Percentiles rank a stretch among this genome's conserved stretches.
Evolutionary conservation across 2,113 vertebrate species (phyloP).

Genomic region (Phaetusa simplex): DNA sequence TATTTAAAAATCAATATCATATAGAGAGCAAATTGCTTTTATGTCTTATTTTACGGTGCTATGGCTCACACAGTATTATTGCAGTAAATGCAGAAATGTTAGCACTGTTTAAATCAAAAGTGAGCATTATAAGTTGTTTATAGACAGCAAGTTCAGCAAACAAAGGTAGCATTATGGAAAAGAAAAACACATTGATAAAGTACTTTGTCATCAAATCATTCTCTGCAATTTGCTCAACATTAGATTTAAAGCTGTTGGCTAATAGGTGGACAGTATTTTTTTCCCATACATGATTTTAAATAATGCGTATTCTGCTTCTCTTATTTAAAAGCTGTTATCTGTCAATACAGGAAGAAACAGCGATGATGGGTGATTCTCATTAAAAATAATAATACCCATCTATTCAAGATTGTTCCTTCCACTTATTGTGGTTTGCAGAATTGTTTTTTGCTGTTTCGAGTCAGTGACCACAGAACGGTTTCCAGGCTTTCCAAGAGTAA

Average conservation of each 20-base stretch:
- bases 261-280: background rate
- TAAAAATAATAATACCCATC: background rate
- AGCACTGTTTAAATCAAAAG: conserved; percentile 52
- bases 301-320: background rate
- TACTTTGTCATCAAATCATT: conserved; percentile 21
- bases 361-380: background rate
- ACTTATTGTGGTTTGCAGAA: background rate
- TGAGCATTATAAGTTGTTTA: background rate
- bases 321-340: background rate
- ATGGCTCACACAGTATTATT: conserved; percentile 24
- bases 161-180: background rate
- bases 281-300: background rate
- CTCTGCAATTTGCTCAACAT: conserved; percentile 25
- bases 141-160: conserved; percentile 6
- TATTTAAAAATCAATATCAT: conserved; percentile 70
- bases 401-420: background rate
- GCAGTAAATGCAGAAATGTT: conserved; percentile 55
- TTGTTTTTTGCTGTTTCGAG: background rate
- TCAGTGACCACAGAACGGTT: background rate
- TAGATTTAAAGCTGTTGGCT: background rate
- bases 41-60: conserved; percentile 22
- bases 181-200: conserved; percentile 1
- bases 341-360: background rate
- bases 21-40: conserved; percentile 58
- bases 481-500: background rate